Percentiles rank a stretch among this genome's conserved stretches.
Conservation (phyloP, 2,797 vertebrate genomes). For the Stomatorhinus walkeri region DNA sequence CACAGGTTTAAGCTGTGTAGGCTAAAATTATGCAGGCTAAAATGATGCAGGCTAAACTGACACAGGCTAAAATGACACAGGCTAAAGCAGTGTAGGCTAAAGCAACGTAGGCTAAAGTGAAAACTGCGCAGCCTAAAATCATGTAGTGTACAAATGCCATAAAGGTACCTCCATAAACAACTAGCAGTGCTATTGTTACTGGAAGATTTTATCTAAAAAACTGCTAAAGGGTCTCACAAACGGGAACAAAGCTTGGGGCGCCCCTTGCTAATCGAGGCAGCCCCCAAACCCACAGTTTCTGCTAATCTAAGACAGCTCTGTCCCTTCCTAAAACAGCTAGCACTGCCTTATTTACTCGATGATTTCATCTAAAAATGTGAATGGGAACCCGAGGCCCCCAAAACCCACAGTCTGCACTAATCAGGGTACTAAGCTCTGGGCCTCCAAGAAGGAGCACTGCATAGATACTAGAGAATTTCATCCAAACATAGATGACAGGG, state of each 20-base stretch:
- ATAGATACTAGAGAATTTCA: background rate
- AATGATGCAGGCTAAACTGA: background rate
- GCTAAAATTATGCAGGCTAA: too few species aligned
- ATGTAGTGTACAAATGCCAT: background rate
- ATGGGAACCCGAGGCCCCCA: background rate
- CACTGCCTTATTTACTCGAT: background rate
- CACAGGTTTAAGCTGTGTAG: too few species aligned
- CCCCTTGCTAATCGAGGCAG: background rate
- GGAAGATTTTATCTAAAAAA: background rate
- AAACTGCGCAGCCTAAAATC: background rate
- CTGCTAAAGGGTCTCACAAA: background rate
- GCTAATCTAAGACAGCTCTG: background rate
- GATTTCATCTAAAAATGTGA: background rate
- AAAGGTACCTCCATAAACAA: background rate
- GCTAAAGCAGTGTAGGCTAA: background rate
- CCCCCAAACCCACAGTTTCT: background rate
- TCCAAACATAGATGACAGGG: background rate
- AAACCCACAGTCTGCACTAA: background rate
- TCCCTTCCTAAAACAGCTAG: background rate
- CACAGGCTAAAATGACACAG: background rate
- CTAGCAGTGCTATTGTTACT: background rate
- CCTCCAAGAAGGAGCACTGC: background rate
- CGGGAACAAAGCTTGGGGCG: background rate
- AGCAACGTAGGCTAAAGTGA: background rate
- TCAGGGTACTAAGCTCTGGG: background rate